Evolutionary conservation across 2,888 invertebrate species (phyloP).

Genomic region (Pteria penguin): DNA sequence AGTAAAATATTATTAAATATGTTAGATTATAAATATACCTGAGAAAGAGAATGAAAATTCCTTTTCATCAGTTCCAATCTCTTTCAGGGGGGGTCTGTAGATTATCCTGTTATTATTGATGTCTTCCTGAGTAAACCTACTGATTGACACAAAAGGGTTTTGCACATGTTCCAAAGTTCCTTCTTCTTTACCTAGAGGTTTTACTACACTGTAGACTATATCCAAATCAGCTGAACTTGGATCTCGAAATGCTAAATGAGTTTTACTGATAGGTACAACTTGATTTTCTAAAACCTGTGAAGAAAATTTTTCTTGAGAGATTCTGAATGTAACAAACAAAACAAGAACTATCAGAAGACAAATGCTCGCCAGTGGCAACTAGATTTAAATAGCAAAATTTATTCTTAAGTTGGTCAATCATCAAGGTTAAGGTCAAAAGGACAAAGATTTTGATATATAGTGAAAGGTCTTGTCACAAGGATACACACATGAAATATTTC

Average conservation of each 20-base stretch:
- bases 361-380: no score
- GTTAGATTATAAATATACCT: conserved; percentile 50
- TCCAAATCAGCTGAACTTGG: conserved; percentile 55
- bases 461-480: no score
- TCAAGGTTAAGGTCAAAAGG: no score
- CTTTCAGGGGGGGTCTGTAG: conserved; percentile 71
- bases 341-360: no score
- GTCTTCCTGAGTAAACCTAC: conserved; percentile 74
- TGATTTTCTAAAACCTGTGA: conserved; percentile 70
- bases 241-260: conserved; percentile 62
- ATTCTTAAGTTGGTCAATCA: no score
- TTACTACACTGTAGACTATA: conserved; percentile 65
- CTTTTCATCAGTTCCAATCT: conserved; percentile 61
- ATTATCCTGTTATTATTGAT: conserved; percentile 73
- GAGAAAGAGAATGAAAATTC: conserved; percentile 70
- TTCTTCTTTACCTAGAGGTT: conserved; percentile 61
- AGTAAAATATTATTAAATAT: no score
- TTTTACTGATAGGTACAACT: conserved; percentile 64
- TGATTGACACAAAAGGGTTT: conserved; percentile 63
- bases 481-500: no score
- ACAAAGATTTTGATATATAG: no score
- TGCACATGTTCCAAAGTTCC: conserved; percentile 72
- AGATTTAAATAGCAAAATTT: no score
- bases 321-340: no score
- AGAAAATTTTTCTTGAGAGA: not conserved